phyloP scores from a whole-genome alignment of 2,113 vertebrate genomes.

The Galeopterus variegatus region DNA sequence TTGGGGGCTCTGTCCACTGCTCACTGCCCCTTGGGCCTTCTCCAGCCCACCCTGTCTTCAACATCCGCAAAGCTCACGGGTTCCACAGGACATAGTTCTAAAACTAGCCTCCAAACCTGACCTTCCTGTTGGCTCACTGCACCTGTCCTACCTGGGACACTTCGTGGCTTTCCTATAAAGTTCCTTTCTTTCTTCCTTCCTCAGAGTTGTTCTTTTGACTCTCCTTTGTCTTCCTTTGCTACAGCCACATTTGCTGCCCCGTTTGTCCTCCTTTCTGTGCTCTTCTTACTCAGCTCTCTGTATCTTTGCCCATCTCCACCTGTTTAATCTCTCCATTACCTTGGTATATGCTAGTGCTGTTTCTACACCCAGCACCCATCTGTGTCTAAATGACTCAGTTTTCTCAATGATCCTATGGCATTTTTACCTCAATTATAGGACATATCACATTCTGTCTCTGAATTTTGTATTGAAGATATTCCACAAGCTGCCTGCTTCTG shows the following conservation, averaged over 20 bases:
- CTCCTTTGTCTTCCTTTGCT: background rate
- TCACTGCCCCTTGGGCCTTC: background rate
- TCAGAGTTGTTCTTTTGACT: background rate
- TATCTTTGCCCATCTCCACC: background rate
- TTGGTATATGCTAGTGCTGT: background rate
- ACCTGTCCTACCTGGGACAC: background rate
- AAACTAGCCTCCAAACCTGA: background rate
- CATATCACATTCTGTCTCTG: background rate
- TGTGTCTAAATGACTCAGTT: background rate
- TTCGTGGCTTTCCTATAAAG: background rate
- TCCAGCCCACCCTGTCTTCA: background rate
- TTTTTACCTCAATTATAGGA: background rate
- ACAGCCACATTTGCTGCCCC: background rate
- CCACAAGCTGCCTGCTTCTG: background rate
- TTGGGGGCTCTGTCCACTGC: background rate
- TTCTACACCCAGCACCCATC: background rate
- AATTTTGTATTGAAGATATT: slow-evolving; percentile 9
- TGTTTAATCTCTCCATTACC: background rate
- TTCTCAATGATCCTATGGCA: background rate
- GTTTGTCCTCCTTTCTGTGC: background rate
- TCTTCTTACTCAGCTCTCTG: background rate
- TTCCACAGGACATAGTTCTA: background rate
- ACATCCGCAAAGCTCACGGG: background rate
- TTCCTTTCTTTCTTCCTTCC: background rate
- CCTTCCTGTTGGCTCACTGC: background rate